A percentile compares a stretch with the other conserved stretches of the same genome.
Evolutionary conservation across 2,113 vertebrate genomes (phyloP).

Genomic region (Apistogramma diplotaenia): DNA sequence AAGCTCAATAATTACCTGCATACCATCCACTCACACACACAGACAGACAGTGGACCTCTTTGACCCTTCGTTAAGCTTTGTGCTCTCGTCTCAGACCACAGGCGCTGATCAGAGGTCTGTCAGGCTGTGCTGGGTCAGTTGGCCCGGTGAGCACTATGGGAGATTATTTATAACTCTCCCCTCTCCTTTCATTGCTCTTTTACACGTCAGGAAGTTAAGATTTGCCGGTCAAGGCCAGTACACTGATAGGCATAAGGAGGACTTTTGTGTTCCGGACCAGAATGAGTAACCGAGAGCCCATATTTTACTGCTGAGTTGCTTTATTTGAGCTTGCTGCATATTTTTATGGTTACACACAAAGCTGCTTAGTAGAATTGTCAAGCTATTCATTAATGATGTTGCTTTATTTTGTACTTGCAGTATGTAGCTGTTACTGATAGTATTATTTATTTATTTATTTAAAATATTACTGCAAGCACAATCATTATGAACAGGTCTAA

Average conservation of each 20-base stretch:
- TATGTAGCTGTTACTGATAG: not conserved
- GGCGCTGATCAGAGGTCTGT: slow-evolving; percentile 54
- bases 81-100: slow-evolving; percentile 39
- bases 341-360: not conserved
- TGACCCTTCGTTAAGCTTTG: slow-evolving; percentile 7
- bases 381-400: not conserved
- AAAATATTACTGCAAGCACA: not conserved
- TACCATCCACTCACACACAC: not conserved
- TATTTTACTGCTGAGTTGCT: slow-evolving; percentile 14
- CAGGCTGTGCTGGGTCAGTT: slow-evolving; percentile 66
- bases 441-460: not conserved
- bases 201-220: slow-evolving; percentile 65
- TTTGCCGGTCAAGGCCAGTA: slow-evolving; percentile 59
- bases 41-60: not conserved
- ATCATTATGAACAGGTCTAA: not conserved
- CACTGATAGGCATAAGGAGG: slow-evolving; percentile 53
- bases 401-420: not conserved
- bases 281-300: slow-evolving; percentile 21
- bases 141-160: slow-evolving; percentile 49
- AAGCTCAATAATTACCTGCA: not conserved
- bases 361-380: not conserved
- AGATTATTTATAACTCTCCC: slow-evolving; percentile 65
- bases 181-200: slow-evolving; percentile 64
- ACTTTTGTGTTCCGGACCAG: slow-evolving; percentile 48
- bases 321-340: not conserved